phyloP scores from a whole-genome alignment of 2,113 vertebrate genomes.

The Kryptolebias marmoratus region DNA sequence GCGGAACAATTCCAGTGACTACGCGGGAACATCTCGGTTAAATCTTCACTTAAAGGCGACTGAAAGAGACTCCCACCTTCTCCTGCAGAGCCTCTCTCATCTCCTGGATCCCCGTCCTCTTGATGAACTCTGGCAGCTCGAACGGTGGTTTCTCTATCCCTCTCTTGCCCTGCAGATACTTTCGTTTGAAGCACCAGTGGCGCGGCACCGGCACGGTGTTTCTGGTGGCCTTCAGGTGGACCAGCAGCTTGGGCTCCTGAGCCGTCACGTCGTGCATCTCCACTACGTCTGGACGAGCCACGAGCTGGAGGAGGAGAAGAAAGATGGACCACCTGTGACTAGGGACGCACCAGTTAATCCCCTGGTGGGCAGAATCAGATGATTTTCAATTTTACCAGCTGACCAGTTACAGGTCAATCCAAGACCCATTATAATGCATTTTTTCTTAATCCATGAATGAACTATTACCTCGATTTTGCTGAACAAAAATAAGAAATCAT shows the following conservation, averaged over 20 bases:
- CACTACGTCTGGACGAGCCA: constrained; percentile 91
- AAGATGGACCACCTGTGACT: background rate
- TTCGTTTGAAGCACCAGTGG: constrained; percentile 84
- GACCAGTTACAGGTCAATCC: no score
- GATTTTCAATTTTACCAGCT: background rate
- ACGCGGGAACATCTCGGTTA: no score
- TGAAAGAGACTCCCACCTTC: constrained; percentile 78
- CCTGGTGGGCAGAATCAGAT: background rate
- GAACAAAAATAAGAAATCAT: no score
- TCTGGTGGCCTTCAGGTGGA: constrained; percentile 92
- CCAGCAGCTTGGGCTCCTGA: constrained; percentile 92
- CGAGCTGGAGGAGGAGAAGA: constrained; percentile 77
- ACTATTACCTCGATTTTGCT: no score
- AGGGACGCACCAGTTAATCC: no score
- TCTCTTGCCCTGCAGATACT: constrained; percentile 91
- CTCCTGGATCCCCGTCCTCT: constrained; percentile 93
- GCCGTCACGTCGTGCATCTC: constrained; percentile 96
- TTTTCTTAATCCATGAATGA: no score
- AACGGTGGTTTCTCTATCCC: constrained; percentile 96
- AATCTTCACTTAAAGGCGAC: background rate
- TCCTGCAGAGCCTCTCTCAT: constrained; percentile 95
- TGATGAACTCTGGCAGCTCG: constrained; percentile 93
- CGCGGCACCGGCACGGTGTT: constrained; percentile 92
- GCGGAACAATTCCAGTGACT: no score
- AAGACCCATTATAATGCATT: no score